These are phyloP conservation scores for Poecilia velifera DNA, from an alignment of 2,797 vertebrate genomes.

Conservation along the genomic window DNA sequence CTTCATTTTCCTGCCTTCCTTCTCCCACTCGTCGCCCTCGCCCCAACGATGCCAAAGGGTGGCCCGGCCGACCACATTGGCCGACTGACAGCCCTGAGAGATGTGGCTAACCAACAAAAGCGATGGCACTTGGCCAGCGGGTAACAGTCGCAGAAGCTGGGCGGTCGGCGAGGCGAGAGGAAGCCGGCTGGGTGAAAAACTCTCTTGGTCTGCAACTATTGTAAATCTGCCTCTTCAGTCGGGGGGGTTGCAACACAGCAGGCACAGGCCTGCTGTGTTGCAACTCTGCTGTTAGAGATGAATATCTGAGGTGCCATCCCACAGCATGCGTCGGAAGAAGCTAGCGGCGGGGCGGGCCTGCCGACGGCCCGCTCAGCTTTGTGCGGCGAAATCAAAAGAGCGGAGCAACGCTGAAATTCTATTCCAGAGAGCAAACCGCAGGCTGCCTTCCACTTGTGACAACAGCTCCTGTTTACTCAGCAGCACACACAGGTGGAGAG, in stretches of 20 bases:
- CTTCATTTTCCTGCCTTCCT: conserved; percentile 3
- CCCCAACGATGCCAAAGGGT: conserved; percentile 41
- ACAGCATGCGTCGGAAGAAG: conserved; percentile 59
- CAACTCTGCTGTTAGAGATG: conserved; percentile 70
- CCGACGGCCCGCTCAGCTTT: conserved; percentile 53
- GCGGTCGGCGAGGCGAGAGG: conserved; percentile 39
- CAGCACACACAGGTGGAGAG: conserved; percentile 67
- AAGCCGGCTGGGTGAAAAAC: conserved; percentile 59
- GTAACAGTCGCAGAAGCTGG: conserved; percentile 52
- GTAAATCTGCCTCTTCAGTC: conserved; percentile 35
- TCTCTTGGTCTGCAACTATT: conserved; percentile 67
- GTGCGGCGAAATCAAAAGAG: conserved; percentile 62
- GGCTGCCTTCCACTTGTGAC: conserved; percentile 58
- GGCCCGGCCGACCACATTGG: conserved; percentile 8
- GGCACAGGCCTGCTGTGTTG: no score
- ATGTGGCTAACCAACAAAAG: conserved; percentile 69
- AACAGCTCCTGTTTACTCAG: conserved; percentile 75
- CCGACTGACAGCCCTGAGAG: conserved; percentile 52
- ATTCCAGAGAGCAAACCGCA: conserved; percentile 66
- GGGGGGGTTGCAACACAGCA: conserved; percentile 63
- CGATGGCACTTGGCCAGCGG: conserved; percentile 52
- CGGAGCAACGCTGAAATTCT: conserved; percentile 64
- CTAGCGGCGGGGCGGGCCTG: conserved; percentile 28
- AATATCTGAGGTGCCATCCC: conserved; percentile 67
- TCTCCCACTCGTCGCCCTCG: background rate